Evolutionary conservation across 2,888 invertebrate species (phyloP).

Genomic region (Eumacrocentrus americanus): DNA sequence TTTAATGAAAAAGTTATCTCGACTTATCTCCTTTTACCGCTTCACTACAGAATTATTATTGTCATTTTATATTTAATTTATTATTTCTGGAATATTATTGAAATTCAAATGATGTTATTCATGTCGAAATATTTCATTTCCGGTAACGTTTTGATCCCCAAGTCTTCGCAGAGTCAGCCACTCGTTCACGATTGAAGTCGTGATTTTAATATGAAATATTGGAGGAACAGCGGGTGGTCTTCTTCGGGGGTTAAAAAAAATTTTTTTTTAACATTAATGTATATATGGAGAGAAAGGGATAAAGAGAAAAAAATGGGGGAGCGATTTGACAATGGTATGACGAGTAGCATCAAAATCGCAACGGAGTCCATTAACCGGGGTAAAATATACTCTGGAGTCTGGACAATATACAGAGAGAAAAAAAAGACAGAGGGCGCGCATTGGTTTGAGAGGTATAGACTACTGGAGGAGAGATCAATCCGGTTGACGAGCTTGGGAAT

Average conservation of each 20-base stretch:
- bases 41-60: too few species aligned
- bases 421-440: conserved; percentile 9
- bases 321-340: conserved; percentile 36
- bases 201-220: background rate
- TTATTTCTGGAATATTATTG: too few species aligned
- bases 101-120: background rate
- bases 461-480: conserved; percentile 27
- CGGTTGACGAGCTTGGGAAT: conserved; percentile 42
- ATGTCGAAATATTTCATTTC: background rate
- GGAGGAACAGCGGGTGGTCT: background rate
- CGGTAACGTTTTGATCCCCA: background rate
- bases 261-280: background rate
- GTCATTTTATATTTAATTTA: too few species aligned
- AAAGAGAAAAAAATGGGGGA: background rate
- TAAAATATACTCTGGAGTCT: conserved; percentile 28
- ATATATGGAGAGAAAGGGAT: background rate
- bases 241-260: background rate
- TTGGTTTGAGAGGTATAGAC: background rate
- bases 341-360: conserved; percentile 40
- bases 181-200: background rate
- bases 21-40: background rate
- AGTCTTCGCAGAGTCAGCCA: too few species aligned
- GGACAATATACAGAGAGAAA: conserved; percentile 9
- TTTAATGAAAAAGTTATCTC: background rate
- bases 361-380: conserved; percentile 45